Conservation (phyloP, 2,113 vertebrate species). For the Heterotilapia buettikoferi region DNA sequence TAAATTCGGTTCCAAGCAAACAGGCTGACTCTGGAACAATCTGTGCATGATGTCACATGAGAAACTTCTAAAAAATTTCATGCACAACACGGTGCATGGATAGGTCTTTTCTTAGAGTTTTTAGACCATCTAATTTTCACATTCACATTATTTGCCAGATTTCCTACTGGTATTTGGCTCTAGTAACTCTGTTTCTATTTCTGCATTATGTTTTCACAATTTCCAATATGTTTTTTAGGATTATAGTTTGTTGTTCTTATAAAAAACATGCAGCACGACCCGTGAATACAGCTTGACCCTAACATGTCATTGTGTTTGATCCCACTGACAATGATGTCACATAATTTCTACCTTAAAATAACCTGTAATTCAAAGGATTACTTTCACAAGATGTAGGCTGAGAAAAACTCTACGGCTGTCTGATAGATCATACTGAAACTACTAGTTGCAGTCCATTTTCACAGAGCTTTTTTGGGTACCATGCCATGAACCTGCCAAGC, state of each 20-base stretch:
- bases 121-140: neutral
- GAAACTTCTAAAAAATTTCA: neutral
- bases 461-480: neutral
- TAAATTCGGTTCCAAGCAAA: neutral
- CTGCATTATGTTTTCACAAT: neutral
- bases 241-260: neutral
- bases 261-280: neutral
- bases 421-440: neutral
- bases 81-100: neutral
- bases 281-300: neutral
- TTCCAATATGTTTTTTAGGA: neutral
- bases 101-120: fast-evolving
- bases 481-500: neutral
- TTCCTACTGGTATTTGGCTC: neutral
- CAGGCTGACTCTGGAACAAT: neutral
- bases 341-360: neutral
- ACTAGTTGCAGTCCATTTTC: neutral
- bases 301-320: neutral
- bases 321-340: neutral
- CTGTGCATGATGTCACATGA: neutral
- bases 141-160: neutral
- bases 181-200: neutral
- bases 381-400: neutral
- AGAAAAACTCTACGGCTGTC: neutral
- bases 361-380: neutral